Percentiles rank a stretch among this genome's conserved stretches.
phyloP scores from a whole-genome alignment of 1,140 invertebrate genomes.

The Drosophila pallidifrons region DNA sequence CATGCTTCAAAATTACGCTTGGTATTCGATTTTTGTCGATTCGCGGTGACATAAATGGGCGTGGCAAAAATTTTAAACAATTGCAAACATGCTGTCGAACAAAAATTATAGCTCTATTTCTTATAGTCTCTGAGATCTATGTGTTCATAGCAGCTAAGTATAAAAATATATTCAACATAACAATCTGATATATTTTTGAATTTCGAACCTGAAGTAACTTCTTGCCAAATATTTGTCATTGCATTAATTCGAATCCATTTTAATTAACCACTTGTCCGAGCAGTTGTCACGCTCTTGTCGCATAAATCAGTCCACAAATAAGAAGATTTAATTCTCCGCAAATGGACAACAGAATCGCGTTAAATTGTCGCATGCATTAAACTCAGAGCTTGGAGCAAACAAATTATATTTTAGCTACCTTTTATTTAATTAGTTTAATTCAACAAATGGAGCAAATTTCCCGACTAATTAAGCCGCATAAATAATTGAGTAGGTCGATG shows the following conservation, averaged over 20 bases:
- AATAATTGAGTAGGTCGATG: slow-evolving; percentile 67
- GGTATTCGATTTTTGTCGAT: too few species aligned
- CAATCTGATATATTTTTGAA: too few species aligned
- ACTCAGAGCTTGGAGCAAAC: not conserved
- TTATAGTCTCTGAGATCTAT: too few species aligned
- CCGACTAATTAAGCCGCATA: slow-evolving; percentile 64
- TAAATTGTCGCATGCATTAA: slow-evolving; percentile 60
- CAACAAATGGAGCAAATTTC: slow-evolving; percentile 44
- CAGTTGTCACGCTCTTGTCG: slow-evolving; percentile 40
- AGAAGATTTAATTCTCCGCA: not conserved
- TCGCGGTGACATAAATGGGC: too few species aligned
- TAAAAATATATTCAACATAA: too few species aligned
- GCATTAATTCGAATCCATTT: slow-evolving; percentile 51
- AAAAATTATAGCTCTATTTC: too few species aligned
- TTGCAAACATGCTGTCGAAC: too few species aligned
- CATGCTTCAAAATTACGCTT: too few species aligned
- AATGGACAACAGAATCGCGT: not conserved
- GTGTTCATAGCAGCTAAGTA: too few species aligned
- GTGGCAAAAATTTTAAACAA: too few species aligned
- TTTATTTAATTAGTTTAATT: slow-evolving; percentile 79
- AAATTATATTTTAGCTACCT: slow-evolving; percentile 38
- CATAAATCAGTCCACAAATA: slow-evolving; percentile 56
- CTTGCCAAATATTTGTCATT: not conserved
- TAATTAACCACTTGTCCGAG: slow-evolving; percentile 57
- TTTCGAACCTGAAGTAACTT: not conserved